Percentiles rank a stretch among this genome's conserved stretches.
Conservation (phyloP, 2,797 vertebrate genomes). For the Cynodonichthys magdalenae region DNA sequence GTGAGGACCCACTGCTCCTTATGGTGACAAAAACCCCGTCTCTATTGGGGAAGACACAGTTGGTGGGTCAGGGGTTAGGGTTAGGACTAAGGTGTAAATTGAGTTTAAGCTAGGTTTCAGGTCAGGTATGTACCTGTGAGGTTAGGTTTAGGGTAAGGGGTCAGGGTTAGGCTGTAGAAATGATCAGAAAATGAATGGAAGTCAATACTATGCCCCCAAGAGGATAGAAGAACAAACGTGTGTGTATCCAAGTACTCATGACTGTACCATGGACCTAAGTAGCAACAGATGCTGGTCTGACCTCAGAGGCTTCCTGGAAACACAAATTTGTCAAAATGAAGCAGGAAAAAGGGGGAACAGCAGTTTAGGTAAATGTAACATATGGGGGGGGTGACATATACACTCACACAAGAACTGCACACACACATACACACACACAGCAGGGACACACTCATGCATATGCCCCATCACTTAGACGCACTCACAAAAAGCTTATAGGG, state of each 20-base stretch:
- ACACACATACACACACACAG: not conserved
- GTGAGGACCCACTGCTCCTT: too few relatives aligned
- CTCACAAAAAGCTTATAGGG: not conserved
- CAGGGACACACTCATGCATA: constrained; percentile 7
- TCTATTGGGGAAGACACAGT: too few relatives aligned
- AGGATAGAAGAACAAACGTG: not conserved
- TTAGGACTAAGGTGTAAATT: too few relatives aligned
- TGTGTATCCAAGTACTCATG: constrained; percentile 17
- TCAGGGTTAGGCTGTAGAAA: too few relatives aligned
- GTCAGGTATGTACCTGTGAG: too few relatives aligned
- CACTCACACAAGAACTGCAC: not conserved
- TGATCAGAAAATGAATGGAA: too few relatives aligned
- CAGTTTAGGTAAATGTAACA: constrained; percentile 86
- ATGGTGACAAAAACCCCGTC: too few relatives aligned
- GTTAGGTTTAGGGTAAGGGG: too few relatives aligned
- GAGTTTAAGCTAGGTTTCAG: too few relatives aligned
- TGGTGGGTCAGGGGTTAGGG: too few relatives aligned
- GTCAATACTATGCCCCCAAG: too few relatives aligned
- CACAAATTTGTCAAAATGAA: constrained; percentile 93
- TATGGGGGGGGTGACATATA: constrained; percentile 44
- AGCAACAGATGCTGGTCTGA: constrained; percentile 93
- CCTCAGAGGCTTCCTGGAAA: constrained; percentile 95
- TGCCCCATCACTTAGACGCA: not conserved
- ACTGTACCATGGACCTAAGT: constrained; percentile 86
- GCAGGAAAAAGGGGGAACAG: constrained; percentile 77